phyloP scores from a whole-genome alignment of 2,797 vertebrate genomes.

The Mionectes olivaceus region DNA sequence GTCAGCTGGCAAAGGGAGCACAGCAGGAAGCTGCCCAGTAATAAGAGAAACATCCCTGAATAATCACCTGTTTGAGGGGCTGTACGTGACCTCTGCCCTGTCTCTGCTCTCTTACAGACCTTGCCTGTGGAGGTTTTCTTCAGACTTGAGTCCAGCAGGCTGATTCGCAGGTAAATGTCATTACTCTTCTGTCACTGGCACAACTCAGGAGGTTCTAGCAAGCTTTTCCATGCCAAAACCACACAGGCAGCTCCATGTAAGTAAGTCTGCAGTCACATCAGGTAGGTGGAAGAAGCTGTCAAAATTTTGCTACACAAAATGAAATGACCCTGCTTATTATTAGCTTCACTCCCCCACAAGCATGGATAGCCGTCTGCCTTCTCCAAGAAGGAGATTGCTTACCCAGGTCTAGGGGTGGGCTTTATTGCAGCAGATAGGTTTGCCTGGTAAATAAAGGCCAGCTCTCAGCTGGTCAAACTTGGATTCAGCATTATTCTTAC shows the following conservation, averaged over 20 bases:
- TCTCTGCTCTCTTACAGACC: slow-evolving; percentile 64
- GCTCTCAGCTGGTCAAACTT: neutral
- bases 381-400: neutral
- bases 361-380: neutral
- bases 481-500: neutral
- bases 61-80: neutral
- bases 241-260: neutral
- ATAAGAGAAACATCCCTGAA: neutral
- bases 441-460: neutral
- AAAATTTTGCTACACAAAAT: neutral
- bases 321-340: neutral
- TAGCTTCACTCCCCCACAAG: neutral
- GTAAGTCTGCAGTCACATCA: neutral
- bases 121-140: slow-evolving; percentile 75
- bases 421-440: neutral
- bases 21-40: neutral
- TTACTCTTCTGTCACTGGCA: neutral
- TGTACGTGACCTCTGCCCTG: neutral
- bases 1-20: neutral
- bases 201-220: neutral
- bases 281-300: neutral
- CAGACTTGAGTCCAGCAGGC: slow-evolving; percentile 69
- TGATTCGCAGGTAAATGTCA: slow-evolving; percentile 74
- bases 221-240: neutral
- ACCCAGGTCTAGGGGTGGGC: neutral